Evolutionary conservation across 2,888 invertebrate species (phyloP).

Genomic region (Leptothorax acervorum): DNA sequence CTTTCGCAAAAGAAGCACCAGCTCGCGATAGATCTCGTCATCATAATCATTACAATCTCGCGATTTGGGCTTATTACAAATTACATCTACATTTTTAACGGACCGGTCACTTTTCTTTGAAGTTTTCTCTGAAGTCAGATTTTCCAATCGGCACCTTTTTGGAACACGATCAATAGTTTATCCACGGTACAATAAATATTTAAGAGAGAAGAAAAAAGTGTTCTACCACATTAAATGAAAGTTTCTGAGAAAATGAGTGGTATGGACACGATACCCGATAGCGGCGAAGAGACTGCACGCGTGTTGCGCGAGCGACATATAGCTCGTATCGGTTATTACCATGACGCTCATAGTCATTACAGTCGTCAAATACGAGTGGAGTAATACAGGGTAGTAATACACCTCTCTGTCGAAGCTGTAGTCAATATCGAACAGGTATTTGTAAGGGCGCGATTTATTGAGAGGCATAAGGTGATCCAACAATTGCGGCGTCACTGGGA

Average conservation of each 20-base stretch:
- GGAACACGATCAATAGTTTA: not conserved
- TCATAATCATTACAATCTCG: not conserved
- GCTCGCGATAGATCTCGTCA: not conserved
- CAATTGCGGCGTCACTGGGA: constrained; percentile 29
- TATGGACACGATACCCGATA: constrained; percentile 14
- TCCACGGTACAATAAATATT: not conserved
- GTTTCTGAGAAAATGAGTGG: not conserved
- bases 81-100: not conserved
- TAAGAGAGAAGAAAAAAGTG: not conserved
- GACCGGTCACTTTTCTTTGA: not conserved
- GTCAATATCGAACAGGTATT: constrained; percentile 9
- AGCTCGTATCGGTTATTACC: constrained; percentile 12
- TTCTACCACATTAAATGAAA: not conserved
- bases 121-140: not conserved
- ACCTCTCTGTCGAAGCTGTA: constrained; percentile 17
- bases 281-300: constrained; percentile 2
- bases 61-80: not conserved
- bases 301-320: constrained; percentile 4
- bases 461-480: constrained; percentile 12
- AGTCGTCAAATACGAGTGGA: not conserved
- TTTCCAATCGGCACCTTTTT: constrained; percentile 24
- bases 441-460: constrained; percentile 31
- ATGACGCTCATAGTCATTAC: not conserved
- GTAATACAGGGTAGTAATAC: constrained; percentile 11
- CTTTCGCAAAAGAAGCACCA: not conserved